phyloP scores from a whole-genome alignment of 2,888 invertebrate species.

The Dusona sp. region DNA sequence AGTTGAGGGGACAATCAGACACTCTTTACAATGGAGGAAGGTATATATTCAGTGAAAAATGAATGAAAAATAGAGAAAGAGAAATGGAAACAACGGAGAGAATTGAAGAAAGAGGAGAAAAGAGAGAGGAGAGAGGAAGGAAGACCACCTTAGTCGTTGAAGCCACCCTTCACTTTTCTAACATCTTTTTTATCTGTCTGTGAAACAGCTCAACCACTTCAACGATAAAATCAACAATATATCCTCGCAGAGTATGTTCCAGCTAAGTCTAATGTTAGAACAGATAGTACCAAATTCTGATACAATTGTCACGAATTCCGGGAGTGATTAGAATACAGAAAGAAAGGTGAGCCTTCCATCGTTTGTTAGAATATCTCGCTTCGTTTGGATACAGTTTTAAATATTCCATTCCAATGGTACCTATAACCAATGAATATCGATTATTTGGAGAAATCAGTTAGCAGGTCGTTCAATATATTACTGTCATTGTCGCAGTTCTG shows the following conservation, averaged over 20 bases:
- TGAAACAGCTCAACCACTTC: not conserved
- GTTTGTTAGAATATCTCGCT: not conserved
- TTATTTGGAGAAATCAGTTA: too few species aligned
- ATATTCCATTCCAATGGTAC: too few species aligned
- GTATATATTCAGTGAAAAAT: not conserved
- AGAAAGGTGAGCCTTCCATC: too few species aligned
- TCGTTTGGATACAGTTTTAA: too few species aligned
- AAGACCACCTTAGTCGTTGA: not conserved
- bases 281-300: not conserved
- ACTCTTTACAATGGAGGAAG: not conserved
- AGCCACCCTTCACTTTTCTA: not conserved
- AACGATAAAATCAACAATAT: not conserved
- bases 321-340: too few species aligned
- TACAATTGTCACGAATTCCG: not conserved
- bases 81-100: too few species aligned
- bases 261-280: not conserved
- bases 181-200: not conserved
- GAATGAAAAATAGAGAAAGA: not conserved
- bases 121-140: not conserved
- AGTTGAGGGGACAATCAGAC: slow-evolving; percentile 59
- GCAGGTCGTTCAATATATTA: too few species aligned
- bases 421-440: too few species aligned
- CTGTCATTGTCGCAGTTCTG: too few species aligned
- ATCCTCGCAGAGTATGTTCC: not conserved
- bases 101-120: too few species aligned